A percentile compares a stretch with the other conserved stretches of the same genome.
Evolutionary conservation across 2,888 invertebrate species (phyloP).

Genomic region (Andrena marginata): DNA sequence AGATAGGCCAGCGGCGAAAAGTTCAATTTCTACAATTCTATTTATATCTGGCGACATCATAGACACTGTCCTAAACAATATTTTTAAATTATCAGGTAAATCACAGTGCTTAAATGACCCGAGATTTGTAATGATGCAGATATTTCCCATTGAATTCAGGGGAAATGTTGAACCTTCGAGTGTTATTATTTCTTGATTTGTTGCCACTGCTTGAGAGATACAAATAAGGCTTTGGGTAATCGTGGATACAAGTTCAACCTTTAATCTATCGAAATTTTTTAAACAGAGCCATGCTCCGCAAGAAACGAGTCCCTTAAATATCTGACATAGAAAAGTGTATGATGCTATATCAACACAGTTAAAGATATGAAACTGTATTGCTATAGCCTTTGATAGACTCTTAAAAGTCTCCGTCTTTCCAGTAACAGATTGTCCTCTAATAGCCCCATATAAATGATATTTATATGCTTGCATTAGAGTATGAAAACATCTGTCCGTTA

Average conservation of each 20-base stretch:
- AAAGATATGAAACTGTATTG: conserved; percentile 87
- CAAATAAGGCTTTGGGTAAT: conserved; percentile 87
- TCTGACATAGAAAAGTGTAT: conserved; percentile 86
- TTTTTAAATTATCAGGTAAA: conserved; percentile 87
- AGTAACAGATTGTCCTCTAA: conserved; percentile 85
- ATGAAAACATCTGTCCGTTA: conserved; percentile 87
- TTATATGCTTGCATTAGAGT: conserved; percentile 88
- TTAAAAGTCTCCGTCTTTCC: conserved; percentile 87
- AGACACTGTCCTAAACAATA: conserved; percentile 87
- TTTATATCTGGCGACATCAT: conserved; percentile 88
- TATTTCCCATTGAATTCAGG: conserved; percentile 87
- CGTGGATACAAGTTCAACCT: conserved; percentile 86
- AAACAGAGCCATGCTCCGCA: conserved; percentile 88
- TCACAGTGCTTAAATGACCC: conserved; percentile 84
- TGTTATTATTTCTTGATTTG: conserved; percentile 82
- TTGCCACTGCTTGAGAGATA: conserved; percentile 85
- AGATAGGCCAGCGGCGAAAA: conserved; percentile 87
- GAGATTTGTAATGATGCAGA: conserved; percentile 87
- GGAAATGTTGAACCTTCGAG: conserved; percentile 84
- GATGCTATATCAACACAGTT: conserved; percentile 87
- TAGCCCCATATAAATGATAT: conserved; percentile 87
- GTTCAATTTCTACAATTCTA: conserved; percentile 87
- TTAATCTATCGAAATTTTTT: conserved; percentile 87
- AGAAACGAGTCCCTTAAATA: conserved; percentile 87
- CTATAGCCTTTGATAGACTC: conserved; percentile 87